Evolutionary conservation across 2,888 invertebrate species (phyloP), one percentile per base, ranked within the genome.

Genomic region (Thymelicus acteon): DNA sequence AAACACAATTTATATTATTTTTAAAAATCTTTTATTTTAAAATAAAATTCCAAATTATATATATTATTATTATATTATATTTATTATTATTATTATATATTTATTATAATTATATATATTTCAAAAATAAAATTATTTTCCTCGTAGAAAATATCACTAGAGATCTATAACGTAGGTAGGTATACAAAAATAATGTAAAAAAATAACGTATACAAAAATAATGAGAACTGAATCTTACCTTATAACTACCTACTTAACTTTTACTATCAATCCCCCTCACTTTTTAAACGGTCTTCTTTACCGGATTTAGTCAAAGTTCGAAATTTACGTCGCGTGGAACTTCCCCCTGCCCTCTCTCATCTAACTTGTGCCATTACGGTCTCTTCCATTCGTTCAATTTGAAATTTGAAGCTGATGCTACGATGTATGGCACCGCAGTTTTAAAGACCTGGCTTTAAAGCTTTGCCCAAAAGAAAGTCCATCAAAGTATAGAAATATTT

Each of bases 331-430:
- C 82, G 76, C 76, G 75, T 73, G 78, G 76, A 75, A 75, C 72
- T 63, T 74, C 75, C 78, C 82, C 80, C 79, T 80, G 74, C 84
- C 85, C 86, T 83, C 85, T 87, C 84, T 93, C 92, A 93, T 93
- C 92, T 92, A 93, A 93, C 93, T 93, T 93, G 83, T 80, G 82
- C 89, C 93, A 91, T 93, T 93, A 92, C 91, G 87, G 86, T 87
- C 86, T 85, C 87, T 89, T 90, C 88, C 87, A 88, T 92, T 92
- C 92, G 90, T 93, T 92, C 93, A 92, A 93, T 93, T 93, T 93
- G 91, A 87, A 93, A 93, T 93, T 93, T 93, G 89, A 89, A 90
- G 89, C 89, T 89, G 89, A 89, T 86, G 88, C 85, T 81, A 83
- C 86, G 75, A 86, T 89, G 87, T 90, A 87, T 89, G 87, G 84